Evolutionary conservation across 2,888 invertebrate genomes (phyloP).

Genomic region (Tenthredo mesomela): DNA sequence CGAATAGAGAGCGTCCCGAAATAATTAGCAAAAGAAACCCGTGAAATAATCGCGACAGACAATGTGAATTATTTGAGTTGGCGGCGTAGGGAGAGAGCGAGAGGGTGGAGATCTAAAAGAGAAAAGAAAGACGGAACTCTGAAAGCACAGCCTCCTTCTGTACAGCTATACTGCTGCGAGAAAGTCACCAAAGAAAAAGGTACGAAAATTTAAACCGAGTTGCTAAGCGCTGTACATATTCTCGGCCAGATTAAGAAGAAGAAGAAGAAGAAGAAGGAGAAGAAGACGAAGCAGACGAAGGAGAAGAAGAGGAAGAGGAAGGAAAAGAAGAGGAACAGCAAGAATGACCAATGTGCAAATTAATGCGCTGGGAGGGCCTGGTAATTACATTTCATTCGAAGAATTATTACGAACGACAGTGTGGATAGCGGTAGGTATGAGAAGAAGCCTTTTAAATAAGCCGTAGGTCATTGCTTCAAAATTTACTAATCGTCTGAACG

Average conservation of each 20-base stretch:
- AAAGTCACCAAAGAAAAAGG: neutral
- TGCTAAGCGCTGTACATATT: neutral
- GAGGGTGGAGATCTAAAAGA: neutral
- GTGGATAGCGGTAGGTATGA: neutral
- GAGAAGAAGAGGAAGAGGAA: too few relatives aligned
- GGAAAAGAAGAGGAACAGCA: neutral
- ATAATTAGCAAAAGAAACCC: conserved; percentile 77
- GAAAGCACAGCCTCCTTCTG: conserved; percentile 28
- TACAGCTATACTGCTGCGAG: neutral
- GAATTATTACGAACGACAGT: conserved; percentile 34
- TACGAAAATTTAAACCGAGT: neutral
- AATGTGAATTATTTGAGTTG: conserved; percentile 78
- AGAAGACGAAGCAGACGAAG: neutral
- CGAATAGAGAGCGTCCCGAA: conserved; percentile 72
- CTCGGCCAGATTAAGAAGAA: neutral
- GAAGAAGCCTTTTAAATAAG: conserved; percentile 9
- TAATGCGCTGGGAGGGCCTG: conserved; percentile 18
- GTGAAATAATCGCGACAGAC: conserved; percentile 76
- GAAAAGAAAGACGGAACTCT: conserved; percentile 3
- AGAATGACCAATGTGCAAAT: conserved; percentile 34
- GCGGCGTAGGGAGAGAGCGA: conserved; percentile 64
- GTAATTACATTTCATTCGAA: conserved; percentile 31
- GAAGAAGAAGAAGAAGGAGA: neutral
- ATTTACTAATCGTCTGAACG: conserved; percentile 36
- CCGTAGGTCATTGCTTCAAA: conserved; percentile 34